These are phyloP conservation scores for Eufriesea mexicana DNA, from an alignment of 1,140 invertebrate species.

Conservation along the genomic window DNA sequence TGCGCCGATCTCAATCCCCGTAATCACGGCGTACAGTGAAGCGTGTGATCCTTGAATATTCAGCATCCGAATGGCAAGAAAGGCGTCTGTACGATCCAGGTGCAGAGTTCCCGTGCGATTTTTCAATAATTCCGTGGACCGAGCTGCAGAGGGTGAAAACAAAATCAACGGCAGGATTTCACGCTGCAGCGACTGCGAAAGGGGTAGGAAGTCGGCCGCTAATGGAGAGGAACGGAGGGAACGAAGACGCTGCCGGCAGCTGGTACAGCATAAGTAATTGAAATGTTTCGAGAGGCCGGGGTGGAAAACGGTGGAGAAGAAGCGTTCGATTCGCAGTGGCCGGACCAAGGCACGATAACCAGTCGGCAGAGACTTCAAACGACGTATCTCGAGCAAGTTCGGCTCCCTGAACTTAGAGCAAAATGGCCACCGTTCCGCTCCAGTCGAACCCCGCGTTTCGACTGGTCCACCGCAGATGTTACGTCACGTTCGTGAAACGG, in stretches of 20 bases:
- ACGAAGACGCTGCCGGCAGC: not conserved
- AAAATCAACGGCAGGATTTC: conserved; percentile 24
- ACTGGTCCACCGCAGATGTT: conserved; percentile 32
- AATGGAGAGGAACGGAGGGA: conserved; percentile 43
- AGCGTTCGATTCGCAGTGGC: not conserved
- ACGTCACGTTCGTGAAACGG: conserved; percentile 40
- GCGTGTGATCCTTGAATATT: conserved; percentile 23
- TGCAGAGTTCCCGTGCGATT: not conserved
- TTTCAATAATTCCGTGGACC: conserved; percentile 25
- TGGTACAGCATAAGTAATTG: conserved; percentile 45
- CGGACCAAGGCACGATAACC: conserved; percentile 6
- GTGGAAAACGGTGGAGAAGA: too few relatives aligned
- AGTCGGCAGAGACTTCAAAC: conserved; percentile 25
- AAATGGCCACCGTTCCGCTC: not conserved
- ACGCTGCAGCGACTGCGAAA: conserved; percentile 12
- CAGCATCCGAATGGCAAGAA: not conserved
- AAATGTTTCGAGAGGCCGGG: conserved; percentile 29
- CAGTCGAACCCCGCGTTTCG: not conserved
- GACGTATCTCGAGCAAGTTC: conserved; percentile 28
- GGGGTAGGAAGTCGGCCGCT: not conserved
- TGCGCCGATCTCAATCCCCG: not conserved
- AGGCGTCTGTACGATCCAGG: too few relatives aligned
- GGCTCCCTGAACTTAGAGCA: conserved; percentile 4
- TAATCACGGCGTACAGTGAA: not conserved
- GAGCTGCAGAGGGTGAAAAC: not conserved